Evolutionary conservation across 2,888 invertebrate genomes (phyloP).

Genomic region (Nowickia ferox): DNA sequence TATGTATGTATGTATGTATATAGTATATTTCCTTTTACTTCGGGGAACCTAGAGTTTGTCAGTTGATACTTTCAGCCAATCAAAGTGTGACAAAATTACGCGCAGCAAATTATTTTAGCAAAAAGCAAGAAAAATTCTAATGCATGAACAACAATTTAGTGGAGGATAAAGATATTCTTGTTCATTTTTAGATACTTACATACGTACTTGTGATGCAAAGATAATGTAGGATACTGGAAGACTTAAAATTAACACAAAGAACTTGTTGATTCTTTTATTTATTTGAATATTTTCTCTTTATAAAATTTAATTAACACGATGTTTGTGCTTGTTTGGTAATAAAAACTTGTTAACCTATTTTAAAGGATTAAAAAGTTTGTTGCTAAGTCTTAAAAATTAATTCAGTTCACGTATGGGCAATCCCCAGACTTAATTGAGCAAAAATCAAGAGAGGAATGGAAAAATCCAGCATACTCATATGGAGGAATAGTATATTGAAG

Average conservation of each 20-base stretch:
- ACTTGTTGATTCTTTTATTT: slow-evolving; percentile 60
- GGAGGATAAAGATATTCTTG: slow-evolving; percentile 69
- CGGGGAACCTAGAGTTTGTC: slow-evolving; percentile 70
- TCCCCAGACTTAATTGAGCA: too few species aligned
- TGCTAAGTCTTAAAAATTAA: not conserved
- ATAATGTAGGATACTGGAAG: slow-evolving; percentile 37
- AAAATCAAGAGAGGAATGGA: too few species aligned
- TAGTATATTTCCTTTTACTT: slow-evolving; percentile 69
- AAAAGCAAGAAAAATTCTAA: slow-evolving; percentile 64
- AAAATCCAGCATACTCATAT: too few species aligned
- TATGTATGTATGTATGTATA: not conserved
- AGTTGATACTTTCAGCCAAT: slow-evolving; percentile 71
- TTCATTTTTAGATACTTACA: slow-evolving; percentile 14
- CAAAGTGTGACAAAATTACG: slow-evolving; percentile 72
- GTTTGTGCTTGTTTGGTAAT: not conserved
- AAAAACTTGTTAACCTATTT: not conserved
- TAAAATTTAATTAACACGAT: slow-evolving; percentile 12
- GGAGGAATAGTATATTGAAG: too few species aligned
- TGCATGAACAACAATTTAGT: slow-evolving; percentile 61
- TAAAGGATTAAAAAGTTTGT: not conserved
- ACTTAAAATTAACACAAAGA: not conserved
- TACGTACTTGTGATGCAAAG: slow-evolving; percentile 6
- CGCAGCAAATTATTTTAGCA: slow-evolving; percentile 71
- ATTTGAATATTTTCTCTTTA: not conserved
- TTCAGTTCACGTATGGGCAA: too few species aligned